These are phyloP conservation scores for Sebastes trivittatus DNA, from an alignment of 2,797 vertebrate species.

Conservation along the genomic window DNA sequence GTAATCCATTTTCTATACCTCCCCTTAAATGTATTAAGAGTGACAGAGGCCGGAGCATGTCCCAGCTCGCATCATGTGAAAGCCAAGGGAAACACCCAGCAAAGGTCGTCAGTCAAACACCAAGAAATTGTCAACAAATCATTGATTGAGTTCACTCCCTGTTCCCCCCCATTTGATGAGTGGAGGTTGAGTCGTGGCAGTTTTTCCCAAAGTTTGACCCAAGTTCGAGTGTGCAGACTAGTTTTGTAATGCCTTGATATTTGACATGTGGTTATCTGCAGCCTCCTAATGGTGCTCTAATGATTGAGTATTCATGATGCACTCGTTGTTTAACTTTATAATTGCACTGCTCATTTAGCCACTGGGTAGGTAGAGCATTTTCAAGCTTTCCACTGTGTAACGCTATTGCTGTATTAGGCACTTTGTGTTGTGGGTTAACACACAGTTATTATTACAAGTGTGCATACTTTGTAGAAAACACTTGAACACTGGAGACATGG, in stretches of 20 bases:
- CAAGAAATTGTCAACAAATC: not conserved
- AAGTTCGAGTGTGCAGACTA: not conserved
- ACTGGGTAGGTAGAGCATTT: not conserved
- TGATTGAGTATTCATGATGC: not conserved
- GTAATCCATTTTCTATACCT: not conserved
- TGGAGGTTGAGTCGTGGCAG: not conserved
- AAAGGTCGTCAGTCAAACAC: not conserved
- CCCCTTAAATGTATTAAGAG: not conserved
- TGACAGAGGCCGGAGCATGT: not conserved
- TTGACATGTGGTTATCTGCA: not conserved
- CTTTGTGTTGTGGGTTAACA: constrained; percentile 2
- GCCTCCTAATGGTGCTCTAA: not conserved
- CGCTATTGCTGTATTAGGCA: not conserved
- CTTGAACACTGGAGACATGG: not conserved
- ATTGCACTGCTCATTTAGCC: not conserved
- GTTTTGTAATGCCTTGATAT: not conserved
- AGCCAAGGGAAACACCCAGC: not conserved
- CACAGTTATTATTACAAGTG: not conserved
- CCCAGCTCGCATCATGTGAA: not conserved
- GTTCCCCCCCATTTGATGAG: not conserved
- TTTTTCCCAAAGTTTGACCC: not conserved
- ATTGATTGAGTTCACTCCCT: not conserved
- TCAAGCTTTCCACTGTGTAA: not conserved
- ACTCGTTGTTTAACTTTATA: not conserved
- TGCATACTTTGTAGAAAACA: not conserved